Base-by-base conservation (phyloP, 2,888 invertebrate species). In the Macrosiphum euphorbiae region DNA sequence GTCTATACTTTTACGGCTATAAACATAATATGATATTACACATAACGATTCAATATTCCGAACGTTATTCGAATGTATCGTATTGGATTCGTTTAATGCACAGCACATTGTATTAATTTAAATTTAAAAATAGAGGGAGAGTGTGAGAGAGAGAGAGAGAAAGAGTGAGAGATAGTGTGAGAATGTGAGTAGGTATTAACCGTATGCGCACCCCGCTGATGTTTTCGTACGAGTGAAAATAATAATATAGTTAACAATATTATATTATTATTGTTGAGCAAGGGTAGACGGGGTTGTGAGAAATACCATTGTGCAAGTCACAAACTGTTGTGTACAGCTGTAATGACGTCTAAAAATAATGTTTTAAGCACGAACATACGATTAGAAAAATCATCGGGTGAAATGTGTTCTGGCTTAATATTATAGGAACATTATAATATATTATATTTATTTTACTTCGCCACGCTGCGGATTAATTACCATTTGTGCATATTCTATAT, bases 361-460 rank as follows among this genome's bases (percentile, higher is more conserved):
- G 35, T 35, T 88, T 35, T 11, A 52, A 11, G 5, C 52, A 41
- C 41, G 55, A 55, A 55, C 26, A 1, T 11, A 88, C 11, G 26
- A 55, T 55, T 55, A 24, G 24, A 88, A 41, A 88, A 35, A 88
- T 88, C 55, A 24, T 55, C 52, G 4, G 55, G 3, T 13, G 41
- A 87, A 87, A 87, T 87, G n/a, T 87, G 87, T 87, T 87, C 4
- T 35, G 41, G 26, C 41, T 41, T 88, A 24, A 24, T 55, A 88
- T 41, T 13, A 5, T 52, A n/a, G 11, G 1, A 24, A 52, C n/a
- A n/a, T 85, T 35, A 3, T 24, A 67, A 16, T 67, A 67, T 67
- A 16, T 67, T n/a, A 67, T 67, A 67, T 35, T 78, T 78, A 78
- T 35, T 35, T 35, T 78, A 78, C 8, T 78, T 35, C 8, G 16